These are phyloP conservation scores for Steatornis caripensis DNA, from an alignment of 2,113 vertebrate genomes.

Conservation along the genomic window DNA sequence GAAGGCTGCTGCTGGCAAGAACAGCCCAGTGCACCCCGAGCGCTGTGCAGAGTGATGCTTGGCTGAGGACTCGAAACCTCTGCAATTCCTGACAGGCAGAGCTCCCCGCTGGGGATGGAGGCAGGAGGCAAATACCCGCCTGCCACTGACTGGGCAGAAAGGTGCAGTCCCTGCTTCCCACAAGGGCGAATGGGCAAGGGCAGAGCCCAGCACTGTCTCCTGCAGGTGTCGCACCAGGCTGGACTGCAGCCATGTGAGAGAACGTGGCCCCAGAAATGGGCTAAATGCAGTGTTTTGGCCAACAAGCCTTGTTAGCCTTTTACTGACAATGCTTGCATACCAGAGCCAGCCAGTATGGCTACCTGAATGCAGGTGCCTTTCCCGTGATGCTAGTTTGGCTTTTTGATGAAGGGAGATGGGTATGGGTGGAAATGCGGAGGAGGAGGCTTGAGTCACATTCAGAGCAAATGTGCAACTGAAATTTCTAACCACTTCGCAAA, in stretches of 20 bases:
- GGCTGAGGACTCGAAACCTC: not conserved
- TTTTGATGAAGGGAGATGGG: not conserved
- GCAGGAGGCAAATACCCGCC: not conserved
- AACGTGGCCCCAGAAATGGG: not conserved
- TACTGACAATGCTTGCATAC: not conserved
- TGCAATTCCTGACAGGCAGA: not conserved
- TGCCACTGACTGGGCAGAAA: not conserved
- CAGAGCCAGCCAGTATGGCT: rapidly evolving
- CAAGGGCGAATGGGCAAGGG: rapidly evolving
- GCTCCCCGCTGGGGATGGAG: not conserved
- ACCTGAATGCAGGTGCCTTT: not conserved
- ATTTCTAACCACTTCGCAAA: not conserved
- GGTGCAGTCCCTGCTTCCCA: not conserved
- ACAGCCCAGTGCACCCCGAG: not conserved
- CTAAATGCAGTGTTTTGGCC: not conserved
- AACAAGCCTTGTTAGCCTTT: not conserved
- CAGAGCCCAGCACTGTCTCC: not conserved
- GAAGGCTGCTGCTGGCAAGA: not conserved
- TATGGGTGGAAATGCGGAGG: rapidly evolving
- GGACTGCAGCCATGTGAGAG: not conserved
- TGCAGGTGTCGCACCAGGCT: not conserved
- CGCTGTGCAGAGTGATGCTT: rapidly evolving
- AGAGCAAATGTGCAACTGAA: not conserved
- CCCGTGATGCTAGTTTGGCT: not conserved
- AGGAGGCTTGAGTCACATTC: not conserved